These are phyloP conservation scores for Gymnogyps californianus DNA, from an alignment of 2,113 vertebrate genomes.

Conservation along the genomic window DNA sequence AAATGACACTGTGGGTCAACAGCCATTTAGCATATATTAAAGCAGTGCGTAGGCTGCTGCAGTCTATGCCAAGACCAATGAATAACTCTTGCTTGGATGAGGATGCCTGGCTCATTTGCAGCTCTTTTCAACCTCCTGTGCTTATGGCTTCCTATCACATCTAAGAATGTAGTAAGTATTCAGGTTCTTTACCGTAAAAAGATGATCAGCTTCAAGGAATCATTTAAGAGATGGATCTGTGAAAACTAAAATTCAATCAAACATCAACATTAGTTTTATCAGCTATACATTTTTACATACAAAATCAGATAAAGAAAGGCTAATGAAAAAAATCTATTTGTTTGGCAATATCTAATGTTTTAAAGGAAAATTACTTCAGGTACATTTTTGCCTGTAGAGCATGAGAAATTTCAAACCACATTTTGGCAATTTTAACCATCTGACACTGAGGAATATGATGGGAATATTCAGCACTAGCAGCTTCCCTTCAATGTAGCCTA, in stretches of 20 bases:
- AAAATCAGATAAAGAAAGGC: background rate
- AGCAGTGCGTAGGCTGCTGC: constrained; percentile 23
- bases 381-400: background rate
- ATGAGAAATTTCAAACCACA: background rate
- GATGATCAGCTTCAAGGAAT: background rate
- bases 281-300: background rate
- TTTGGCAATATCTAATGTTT: background rate
- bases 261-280: background rate
- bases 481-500: background rate
- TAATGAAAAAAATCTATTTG: background rate
- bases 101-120: constrained; percentile 13
- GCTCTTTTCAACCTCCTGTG: constrained; percentile 26
- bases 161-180: background rate
- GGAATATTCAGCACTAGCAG: background rate
- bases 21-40: constrained; percentile 48
- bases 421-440: background rate
- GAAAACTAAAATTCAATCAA: background rate
- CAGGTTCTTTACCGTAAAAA: background rate
- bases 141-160: background rate
- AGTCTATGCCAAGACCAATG: constrained; percentile 47
- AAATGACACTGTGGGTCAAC: constrained; percentile 32
- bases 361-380: background rate
- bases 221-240: background rate
- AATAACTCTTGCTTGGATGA: constrained; percentile 54
- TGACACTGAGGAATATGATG: background rate